Evolutionary conservation across 2,113 vertebrate genomes (phyloP).

Genomic region (Dasypus novemcinctus): DNA sequence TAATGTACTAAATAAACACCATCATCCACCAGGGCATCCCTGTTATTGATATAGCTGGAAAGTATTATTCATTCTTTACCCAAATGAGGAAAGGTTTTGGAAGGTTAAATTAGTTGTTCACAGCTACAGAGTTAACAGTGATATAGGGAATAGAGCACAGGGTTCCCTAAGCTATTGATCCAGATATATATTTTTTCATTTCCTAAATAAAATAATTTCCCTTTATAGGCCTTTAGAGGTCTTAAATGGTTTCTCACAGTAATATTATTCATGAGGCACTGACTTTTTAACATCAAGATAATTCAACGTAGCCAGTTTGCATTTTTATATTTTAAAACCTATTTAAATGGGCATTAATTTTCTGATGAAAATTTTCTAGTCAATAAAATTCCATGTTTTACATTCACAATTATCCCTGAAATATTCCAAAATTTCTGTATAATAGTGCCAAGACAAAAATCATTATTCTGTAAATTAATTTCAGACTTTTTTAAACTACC

Average conservation of each 20-base stretch:
- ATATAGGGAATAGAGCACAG: slow-evolving; percentile 49
- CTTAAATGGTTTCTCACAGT: slow-evolving; percentile 36
- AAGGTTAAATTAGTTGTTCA: slow-evolving; percentile 66
- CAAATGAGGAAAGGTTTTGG: slow-evolving; percentile 65
- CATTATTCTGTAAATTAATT: neutral
- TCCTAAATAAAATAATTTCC: slow-evolving; percentile 68
- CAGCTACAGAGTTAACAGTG: slow-evolving; percentile 59
- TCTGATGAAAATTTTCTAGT: neutral
- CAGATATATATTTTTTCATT: slow-evolving; percentile 47
- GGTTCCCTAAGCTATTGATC: slow-evolving; percentile 55
- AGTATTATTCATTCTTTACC: slow-evolving; percentile 63
- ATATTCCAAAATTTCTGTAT: neutral
- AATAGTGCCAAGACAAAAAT: neutral
- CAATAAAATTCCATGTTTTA: neutral
- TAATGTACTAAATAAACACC: slow-evolving; percentile 63
- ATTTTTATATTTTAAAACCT: slow-evolving; percentile 49
- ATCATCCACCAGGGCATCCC: slow-evolving; percentile 48
- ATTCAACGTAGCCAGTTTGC: slow-evolving; percentile 33
- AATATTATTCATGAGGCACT: slow-evolving; percentile 42
- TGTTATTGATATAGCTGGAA: slow-evolving; percentile 62
- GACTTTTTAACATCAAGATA: slow-evolving; percentile 28
- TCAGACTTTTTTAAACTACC: neutral
- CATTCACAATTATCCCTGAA: neutral
- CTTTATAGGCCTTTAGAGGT: slow-evolving; percentile 47
- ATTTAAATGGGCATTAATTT: neutral